phyloP scores from a whole-genome alignment of 2,797 vertebrate species.

The Gambusia yucatana region DNA sequence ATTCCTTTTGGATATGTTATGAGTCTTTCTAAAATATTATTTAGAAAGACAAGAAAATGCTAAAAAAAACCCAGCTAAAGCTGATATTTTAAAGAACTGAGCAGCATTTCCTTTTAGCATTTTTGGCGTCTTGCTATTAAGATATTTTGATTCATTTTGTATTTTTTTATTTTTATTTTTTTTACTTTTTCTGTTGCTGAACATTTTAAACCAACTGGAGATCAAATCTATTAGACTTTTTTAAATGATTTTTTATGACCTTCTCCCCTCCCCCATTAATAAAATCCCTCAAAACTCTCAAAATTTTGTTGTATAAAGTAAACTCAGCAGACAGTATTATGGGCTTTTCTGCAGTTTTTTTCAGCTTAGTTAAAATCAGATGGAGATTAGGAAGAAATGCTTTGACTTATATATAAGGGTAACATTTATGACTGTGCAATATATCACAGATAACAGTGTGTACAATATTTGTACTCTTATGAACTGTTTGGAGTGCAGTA shows the following conservation, averaged over 20 bases:
- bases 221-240: background rate
- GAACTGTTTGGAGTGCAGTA: background rate
- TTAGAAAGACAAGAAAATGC: background rate
- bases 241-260: background rate
- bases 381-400: background rate
- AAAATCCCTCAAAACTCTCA: background rate
- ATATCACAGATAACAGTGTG: background rate
- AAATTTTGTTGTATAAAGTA: background rate
- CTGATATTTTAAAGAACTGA: background rate
- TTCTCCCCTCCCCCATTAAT: background rate
- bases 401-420: background rate
- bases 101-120: background rate
- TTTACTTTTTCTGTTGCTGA: background rate
- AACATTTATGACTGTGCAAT: background rate
- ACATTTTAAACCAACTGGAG: background rate
- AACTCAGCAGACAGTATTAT: background rate
- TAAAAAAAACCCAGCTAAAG: background rate
- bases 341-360: background rate
- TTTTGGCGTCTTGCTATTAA: background rate
- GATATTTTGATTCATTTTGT: background rate
- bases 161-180: background rate
- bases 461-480: background rate
- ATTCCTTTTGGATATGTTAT: background rate
- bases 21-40: too few relatives aligned
- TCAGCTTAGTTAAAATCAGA: background rate